These are phyloP conservation scores for Drosophila mayri DNA, from an alignment of 1,140 invertebrate species.

Conservation along the genomic window DNA sequence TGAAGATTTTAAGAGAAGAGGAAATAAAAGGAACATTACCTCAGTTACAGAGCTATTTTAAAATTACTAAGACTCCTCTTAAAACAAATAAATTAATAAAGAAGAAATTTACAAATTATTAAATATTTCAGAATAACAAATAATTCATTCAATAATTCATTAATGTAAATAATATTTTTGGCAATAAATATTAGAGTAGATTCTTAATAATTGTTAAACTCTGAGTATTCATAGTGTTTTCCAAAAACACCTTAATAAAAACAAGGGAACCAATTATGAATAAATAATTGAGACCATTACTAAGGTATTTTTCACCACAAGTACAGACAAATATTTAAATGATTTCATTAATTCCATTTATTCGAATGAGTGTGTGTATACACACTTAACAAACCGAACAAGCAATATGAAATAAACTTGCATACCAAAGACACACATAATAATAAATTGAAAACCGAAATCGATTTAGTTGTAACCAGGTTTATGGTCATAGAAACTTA, in stretches of 20 bases:
- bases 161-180: not conserved
- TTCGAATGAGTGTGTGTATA: not conserved
- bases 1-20: not conserved
- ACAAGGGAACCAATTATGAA: not conserved
- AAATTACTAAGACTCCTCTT: not conserved
- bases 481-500: constrained; percentile 42
- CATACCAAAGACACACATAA: constrained; percentile 37
- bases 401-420: constrained; percentile 29
- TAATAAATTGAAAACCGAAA: constrained; percentile 53
- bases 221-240: not conserved
- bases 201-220: not conserved
- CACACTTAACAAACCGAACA: constrained; percentile 14
- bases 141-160: too few species aligned
- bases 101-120: too few species aligned
- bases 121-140: too few species aligned
- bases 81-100: not conserved
- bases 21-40: not conserved
- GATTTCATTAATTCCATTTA: constrained; percentile 16
- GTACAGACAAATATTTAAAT: constrained; percentile 4
- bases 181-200: not conserved
- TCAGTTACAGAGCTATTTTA: not conserved
- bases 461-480: constrained; percentile 54
- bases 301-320: constrained; percentile 12
- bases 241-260: not conserved
- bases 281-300: constrained; percentile 5